Percentiles rank a stretch among this genome's conserved stretches.
Conservation (phyloP, 2,113 vertebrate species). For the Phrynocephalus versicolor region DNA sequence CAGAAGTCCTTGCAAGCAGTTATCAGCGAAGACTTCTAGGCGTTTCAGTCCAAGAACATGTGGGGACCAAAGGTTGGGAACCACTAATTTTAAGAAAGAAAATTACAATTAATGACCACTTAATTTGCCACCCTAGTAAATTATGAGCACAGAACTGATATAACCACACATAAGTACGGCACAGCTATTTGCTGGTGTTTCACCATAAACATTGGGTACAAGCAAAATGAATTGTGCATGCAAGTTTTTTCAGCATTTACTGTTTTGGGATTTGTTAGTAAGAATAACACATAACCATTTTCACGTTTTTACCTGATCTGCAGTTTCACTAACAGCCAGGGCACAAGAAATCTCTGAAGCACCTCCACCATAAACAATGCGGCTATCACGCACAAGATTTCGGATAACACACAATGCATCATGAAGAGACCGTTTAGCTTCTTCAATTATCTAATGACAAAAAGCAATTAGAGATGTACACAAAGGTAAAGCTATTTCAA, state of each 20-base stretch:
- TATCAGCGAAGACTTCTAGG: background rate
- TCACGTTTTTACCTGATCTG: constrained; percentile 85
- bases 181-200: background rate
- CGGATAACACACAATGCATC: constrained; percentile 96
- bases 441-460: constrained; percentile 89
- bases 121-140: background rate
- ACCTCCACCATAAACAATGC: constrained; percentile 93
- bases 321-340: constrained; percentile 90
- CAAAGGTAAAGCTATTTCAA: background rate
- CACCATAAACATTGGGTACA: background rate
- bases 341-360: constrained; percentile 94
- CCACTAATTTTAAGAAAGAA: background rate
- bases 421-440: constrained; percentile 95
- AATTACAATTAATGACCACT: no score
- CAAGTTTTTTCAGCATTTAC: background rate
- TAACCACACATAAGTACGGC: background rate
- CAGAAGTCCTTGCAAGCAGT: no score
- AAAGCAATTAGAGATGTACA: accelerated
- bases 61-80: background rate
- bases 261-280: background rate
- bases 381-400: constrained; percentile 92
- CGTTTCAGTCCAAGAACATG: background rate
- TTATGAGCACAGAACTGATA: background rate
- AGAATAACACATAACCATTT: background rate
- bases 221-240: background rate